Evolutionary conservation across 2,113 vertebrate species (phyloP).

Genomic region (Sinocyclocheilus anshuiensis): DNA sequence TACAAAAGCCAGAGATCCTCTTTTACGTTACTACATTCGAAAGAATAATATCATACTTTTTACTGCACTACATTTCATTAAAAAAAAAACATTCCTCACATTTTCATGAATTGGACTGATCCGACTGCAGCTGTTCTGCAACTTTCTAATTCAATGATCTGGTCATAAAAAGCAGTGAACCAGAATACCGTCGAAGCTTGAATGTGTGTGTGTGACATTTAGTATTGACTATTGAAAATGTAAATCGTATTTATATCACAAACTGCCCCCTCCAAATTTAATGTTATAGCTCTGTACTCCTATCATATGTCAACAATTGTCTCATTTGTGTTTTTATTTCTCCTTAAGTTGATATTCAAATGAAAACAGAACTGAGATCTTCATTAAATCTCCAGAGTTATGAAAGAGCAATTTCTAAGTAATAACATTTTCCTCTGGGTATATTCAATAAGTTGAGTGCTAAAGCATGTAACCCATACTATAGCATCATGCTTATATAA

Average conservation of each 20-base stretch:
- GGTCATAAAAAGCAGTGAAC: neutral
- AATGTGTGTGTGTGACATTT: neutral
- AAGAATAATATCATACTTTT: too few relatives aligned
- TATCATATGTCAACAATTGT: neutral
- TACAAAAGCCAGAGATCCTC: neutral
- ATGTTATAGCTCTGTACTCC: neutral
- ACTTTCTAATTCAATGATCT: neutral
- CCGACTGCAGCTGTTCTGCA: neutral
- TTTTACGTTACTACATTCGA: too few relatives aligned
- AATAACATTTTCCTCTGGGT: neutral
- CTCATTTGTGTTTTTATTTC: neutral
- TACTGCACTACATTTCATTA: too few relatives aligned
- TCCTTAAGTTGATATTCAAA: neutral
- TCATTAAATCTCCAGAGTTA: neutral
- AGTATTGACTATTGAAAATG: neutral
- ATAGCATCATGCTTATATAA: neutral
- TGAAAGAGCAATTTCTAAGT: neutral
- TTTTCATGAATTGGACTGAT: neutral
- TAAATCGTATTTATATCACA: too few relatives aligned
- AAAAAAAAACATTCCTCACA: neutral
- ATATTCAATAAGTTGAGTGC: constrained; percentile 1
- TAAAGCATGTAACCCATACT: constrained; percentile 23
- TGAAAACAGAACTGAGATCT: neutral
- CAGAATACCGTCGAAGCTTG: neutral
- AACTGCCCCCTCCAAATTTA: too few relatives aligned